Conservation (phyloP, 2,888 invertebrate genomes). For the Drymonia ruficornis region DNA sequence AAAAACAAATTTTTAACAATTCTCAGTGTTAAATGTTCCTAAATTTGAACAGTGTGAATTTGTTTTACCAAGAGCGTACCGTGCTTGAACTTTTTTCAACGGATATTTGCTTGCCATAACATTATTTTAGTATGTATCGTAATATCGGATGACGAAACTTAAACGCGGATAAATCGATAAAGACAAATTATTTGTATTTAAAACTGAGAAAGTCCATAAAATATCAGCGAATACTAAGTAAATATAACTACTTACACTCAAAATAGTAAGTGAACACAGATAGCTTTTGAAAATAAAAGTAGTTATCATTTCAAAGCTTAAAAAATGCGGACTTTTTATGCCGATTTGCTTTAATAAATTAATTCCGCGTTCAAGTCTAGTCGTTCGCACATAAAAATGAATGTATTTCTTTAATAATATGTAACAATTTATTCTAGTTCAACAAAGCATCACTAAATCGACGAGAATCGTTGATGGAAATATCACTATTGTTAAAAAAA, state of each 20-base stretch:
- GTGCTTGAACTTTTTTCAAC: conserved; percentile 47
- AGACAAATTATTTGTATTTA: too few relatives aligned
- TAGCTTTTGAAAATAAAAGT: too few relatives aligned
- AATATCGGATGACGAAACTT: conserved; percentile 37
- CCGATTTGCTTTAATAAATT: too few relatives aligned
- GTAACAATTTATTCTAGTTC: conserved; percentile 59
- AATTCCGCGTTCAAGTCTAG: conserved; percentile 30
- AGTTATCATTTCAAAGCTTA: too few relatives aligned
- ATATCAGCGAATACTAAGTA: too few relatives aligned
- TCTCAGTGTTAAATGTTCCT: conserved; percentile 84
- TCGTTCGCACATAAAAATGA: conserved; percentile 30
- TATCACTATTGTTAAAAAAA: conserved; percentile 63
- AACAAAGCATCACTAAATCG: conserved; percentile 56
- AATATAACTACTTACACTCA: too few relatives aligned
- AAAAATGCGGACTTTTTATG: conserved; percentile 9
- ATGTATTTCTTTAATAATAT: conserved; percentile 36
- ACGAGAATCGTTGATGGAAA: conserved; percentile 48
- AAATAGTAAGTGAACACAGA: too few relatives aligned
- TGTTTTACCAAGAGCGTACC: conserved; percentile 61
- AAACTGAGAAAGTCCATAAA: too few relatives aligned
- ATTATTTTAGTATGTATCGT: conserved; percentile 53
- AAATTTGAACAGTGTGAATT: conserved; percentile 79
- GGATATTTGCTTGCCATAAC: conserved; percentile 78
- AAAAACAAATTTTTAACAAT: conserved; percentile 71
- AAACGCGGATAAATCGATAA: conserved; percentile 15